Evolutionary conservation across 2,113 vertebrate genomes (phyloP), one percentile per base, ranked within the genome.

Genomic region (Trogon surrucura): DNA sequence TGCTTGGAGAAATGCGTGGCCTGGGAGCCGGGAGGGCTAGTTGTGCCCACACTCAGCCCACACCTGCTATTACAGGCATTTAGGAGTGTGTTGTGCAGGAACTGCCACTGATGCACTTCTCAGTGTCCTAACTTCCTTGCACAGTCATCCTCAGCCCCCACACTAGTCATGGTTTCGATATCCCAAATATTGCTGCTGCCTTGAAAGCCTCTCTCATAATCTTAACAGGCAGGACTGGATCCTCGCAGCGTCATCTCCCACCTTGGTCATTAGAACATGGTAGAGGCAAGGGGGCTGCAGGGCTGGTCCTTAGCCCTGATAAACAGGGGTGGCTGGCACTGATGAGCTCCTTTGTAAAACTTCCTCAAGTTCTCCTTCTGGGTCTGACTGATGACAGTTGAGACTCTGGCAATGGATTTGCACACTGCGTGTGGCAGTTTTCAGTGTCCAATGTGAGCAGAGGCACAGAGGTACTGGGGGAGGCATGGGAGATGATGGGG

Each of bases 391-490:
- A n/a, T n/a, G n/a, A n/a, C n/a, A n/a, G n/a, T n/a, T n/a, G n/a
- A n/a, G n/a, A n/a, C n/a, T n/a, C n/a, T n/a, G n/a, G n/a, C n/a
- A n/a, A n/a, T n/a, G n/a, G n/a, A n/a, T n/a, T n/a, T n/a, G n/a
- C n/a, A n/a, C n/a, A n/a, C n/a, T n/a, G n/a, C n/a, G 34, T 45
- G 20, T 5, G 16, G 51, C 30, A 17, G 3, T 38, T 70, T 56
- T 64, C 0, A 0, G 26, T 44, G 29, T 23, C 26, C 41, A 36
- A 11, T 21, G 8, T 0, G 0, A 82, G 26, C 50, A 69, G 51
- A 66, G n/a, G 17, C 34, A 57, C 4, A 15, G 10, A 61, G 11
- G 38, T 41, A 12, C 30, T 54, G 47, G 11, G 30, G 25, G 62
- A 65, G 18, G 44, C 36, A 13, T 27, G 18, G 22, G 26, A 78